These are phyloP conservation scores for Schlechtendalia chinensis DNA, from an alignment of 1,140 invertebrate genomes.

Conservation along the genomic window DNA sequence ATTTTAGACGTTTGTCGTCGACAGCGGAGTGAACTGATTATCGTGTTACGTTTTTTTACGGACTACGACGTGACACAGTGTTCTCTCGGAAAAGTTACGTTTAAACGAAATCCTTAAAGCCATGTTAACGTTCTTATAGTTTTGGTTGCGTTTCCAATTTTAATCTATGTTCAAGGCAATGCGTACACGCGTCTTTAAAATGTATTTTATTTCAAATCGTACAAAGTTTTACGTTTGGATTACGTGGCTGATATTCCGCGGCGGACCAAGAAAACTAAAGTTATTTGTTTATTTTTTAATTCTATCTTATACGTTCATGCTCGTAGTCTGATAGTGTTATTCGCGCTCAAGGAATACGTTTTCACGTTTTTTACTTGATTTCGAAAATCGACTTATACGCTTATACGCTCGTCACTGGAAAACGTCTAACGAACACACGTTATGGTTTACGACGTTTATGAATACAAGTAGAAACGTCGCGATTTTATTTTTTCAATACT, in stretches of 20 bases:
- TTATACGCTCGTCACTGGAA: not conserved
- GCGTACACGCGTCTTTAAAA: not conserved
- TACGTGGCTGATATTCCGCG: not conserved
- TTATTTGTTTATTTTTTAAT: not conserved
- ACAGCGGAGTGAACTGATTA: too few relatives aligned
- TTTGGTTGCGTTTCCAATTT: too few relatives aligned
- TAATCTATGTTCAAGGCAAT: too few relatives aligned
- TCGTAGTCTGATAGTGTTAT: not conserved
- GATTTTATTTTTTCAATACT: not conserved
- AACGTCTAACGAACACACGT: too few relatives aligned
- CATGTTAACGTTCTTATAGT: too few relatives aligned
- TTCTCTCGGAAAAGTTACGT: too few relatives aligned
- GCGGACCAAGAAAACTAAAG: not conserved
- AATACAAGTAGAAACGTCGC: not conserved
- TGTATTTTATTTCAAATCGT: not conserved
- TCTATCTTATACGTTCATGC: not conserved
- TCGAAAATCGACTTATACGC: not conserved
- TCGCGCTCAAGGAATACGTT: not conserved
- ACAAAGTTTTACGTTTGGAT: not conserved
- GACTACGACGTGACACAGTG: too few relatives aligned
- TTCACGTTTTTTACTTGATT: not conserved
- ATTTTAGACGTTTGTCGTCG: too few relatives aligned
- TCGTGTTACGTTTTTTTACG: too few relatives aligned
- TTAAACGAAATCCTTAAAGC: too few relatives aligned
- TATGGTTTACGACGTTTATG: too few relatives aligned